Base-by-base conservation (phyloP, 2,888 invertebrate species). In the Copidosoma aretas region DNA sequence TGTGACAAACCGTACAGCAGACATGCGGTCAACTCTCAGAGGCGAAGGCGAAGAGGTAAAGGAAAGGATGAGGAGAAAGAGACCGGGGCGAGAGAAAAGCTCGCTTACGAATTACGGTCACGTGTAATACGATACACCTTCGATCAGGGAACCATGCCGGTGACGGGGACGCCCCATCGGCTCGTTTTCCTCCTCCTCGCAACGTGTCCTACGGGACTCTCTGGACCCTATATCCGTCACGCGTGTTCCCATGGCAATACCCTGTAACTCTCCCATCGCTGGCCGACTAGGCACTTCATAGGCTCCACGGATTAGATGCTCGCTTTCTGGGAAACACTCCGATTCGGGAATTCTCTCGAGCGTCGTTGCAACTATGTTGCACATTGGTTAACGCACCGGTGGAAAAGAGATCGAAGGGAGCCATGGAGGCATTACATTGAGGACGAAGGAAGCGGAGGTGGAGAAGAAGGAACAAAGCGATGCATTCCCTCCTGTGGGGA, bases 71-170 rank as follows among this genome's bases (percentile, higher is more conserved):
- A 39, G n/a, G 39, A n/a, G n/a, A n/a, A 19, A 22, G 21, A 53
- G 53, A 24, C 8, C 32, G 32, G 32, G 53, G 43, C 1, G 21
- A 10, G 52, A 52, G 51, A 64, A 58, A 39, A 66, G 54, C 46
- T 54, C 56, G 19, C 51, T 59, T 19, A 39, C 24, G 68, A 69
- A 77, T 77, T 75, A 73, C 78, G 75, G 79, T 81, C 82, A 82
- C 81, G 82, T 82, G 83, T 83, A 83, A 83, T 75, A 74, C 79
- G 83, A 83, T 83, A 83, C 82, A 82, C 78, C 79, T 74, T 73
- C 71, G 77, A 83, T 68, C 82, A 83, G 83, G 83, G 62, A 68
- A 82, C 70, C 74, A 83, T 81, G 71, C 32, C 2, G 21, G 21
- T 39, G 52, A 21, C 57, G 43, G 43, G 21, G 17, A 21, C 49